phyloP scores from a whole-genome alignment of 2,113 vertebrate genomes.

The Mobula hypostoma region DNA sequence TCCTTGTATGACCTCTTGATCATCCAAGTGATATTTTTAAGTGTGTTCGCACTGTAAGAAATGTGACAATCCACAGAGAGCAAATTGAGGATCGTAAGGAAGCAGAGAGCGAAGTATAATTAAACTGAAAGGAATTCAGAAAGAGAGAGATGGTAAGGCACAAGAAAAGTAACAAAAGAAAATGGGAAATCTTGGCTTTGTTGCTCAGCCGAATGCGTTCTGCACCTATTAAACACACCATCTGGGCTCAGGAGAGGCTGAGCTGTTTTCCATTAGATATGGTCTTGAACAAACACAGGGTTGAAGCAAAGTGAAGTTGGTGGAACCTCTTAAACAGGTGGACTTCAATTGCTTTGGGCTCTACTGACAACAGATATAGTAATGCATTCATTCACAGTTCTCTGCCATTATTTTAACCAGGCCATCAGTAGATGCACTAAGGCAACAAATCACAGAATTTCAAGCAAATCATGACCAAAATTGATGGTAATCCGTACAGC shows the following conservation, averaged over 20 bases:
- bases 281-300: not conserved
- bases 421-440: not conserved
- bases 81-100: not conserved
- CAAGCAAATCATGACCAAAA: not conserved
- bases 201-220: not conserved
- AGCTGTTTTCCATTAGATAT: constrained; percentile 24
- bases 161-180: not conserved
- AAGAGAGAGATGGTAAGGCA: too few species aligned
- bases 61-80: not conserved
- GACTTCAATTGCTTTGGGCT: not conserved
- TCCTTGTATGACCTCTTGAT: not conserved
- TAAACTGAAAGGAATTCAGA: not conserved
- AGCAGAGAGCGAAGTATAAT: not conserved
- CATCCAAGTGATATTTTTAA: not conserved
- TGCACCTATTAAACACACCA: not conserved
- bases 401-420: not conserved
- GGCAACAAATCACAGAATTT: not conserved
- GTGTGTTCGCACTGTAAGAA: not conserved
- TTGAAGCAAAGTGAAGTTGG: not conserved
- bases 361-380: not conserved
- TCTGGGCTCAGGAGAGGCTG: not conserved
- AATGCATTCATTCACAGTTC: not conserved
- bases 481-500: not conserved
- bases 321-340: constrained; percentile 12
- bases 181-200: not conserved